Base-by-base conservation (phyloP, 2,888 invertebrate genomes). In the Cosmorhoe ocellata region DNA sequence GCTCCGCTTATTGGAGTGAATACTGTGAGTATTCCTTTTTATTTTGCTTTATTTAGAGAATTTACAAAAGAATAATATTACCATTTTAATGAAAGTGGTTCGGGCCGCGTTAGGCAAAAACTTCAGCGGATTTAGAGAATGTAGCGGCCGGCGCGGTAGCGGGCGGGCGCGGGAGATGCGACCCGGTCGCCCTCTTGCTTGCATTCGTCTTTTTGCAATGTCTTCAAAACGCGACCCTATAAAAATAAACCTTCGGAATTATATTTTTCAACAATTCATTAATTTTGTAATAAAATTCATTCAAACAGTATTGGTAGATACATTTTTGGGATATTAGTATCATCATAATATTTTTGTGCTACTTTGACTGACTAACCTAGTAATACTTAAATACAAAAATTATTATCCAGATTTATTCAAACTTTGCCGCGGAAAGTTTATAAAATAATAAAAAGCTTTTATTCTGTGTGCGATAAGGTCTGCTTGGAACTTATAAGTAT, bases 151-250 rank as follows among this genome's bases (percentile, higher is more conserved):
- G 24, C 52, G 64, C 53, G 50, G 58, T 59, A 63, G 64, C 61
- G 66, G 27, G 64, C 59, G 63, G 64, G 56, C 24, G 65, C 59
- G 63, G 64, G 55, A 56, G 66, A 63, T 34, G 67, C 62, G 76
- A 79, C 83, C 74, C 70, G 81, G 73, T 71, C 65, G 81, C 69
- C 80, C 70, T 71, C 79, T 81, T 75, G 64, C 79, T 81, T 75
- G 64, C 60, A 70, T 69, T 87, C 73, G 61, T 85, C 71, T 61
- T 89, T 88, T 90, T 88, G 84, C 81, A 79, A 80, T 81, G 81
- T 85, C 75, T 74, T 73, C 69, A 76, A 81, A 83, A 73, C 61
- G 69, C 69, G 66, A 72, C 69, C 68, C 67, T 39, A 41, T 32
- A 27, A 12, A 31, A 32, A 18, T 32, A 34, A 45, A 34, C n/a